These are phyloP conservation scores for Aptenodytes forsteri DNA, from an alignment of 2,113 vertebrate genomes.

Conservation along the genomic window DNA sequence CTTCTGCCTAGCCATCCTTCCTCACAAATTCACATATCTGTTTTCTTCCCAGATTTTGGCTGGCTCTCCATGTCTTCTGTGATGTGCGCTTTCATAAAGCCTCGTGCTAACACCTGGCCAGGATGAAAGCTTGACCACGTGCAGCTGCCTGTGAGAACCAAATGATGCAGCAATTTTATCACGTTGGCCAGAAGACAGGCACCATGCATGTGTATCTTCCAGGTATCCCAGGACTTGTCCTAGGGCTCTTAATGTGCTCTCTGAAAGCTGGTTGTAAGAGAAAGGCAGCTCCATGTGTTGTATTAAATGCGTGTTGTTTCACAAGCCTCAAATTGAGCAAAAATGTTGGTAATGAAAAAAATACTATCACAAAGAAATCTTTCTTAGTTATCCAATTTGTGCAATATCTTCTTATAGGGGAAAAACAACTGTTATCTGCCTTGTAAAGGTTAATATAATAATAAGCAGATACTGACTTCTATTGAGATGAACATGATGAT, in stretches of 20 bases:
- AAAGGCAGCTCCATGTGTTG: neutral
- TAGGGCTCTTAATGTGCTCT: neutral
- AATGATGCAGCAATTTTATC: neutral
- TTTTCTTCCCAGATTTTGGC: neutral
- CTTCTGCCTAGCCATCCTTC: slow-evolving; percentile 6
- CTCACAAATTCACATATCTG: neutral
- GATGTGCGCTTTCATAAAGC: neutral
- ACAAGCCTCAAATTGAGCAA: neutral
- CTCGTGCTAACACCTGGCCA: neutral
- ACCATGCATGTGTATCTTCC: rapidly evolving
- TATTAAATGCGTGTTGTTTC: neutral
- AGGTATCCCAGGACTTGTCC: neutral
- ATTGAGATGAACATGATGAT: slow-evolving; percentile 56
- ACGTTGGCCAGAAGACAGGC: neutral
- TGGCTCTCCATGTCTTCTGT: neutral
- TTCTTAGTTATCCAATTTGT: slow-evolving; percentile 37
- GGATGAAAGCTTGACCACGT: neutral
- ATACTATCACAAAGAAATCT: neutral
- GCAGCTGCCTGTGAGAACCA: neutral
- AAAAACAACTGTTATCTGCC: slow-evolving; percentile 22
- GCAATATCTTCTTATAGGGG: slow-evolving; percentile 8
- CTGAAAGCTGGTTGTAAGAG: neutral
- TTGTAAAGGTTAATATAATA: slow-evolving; percentile 66
- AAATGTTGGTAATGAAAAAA: neutral
- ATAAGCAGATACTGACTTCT: slow-evolving; percentile 54